Percentiles rank a stretch among this genome's conserved stretches.
Conservation (phyloP, 2,888 invertebrate genomes). For the Drosophila infuscata region DNA sequence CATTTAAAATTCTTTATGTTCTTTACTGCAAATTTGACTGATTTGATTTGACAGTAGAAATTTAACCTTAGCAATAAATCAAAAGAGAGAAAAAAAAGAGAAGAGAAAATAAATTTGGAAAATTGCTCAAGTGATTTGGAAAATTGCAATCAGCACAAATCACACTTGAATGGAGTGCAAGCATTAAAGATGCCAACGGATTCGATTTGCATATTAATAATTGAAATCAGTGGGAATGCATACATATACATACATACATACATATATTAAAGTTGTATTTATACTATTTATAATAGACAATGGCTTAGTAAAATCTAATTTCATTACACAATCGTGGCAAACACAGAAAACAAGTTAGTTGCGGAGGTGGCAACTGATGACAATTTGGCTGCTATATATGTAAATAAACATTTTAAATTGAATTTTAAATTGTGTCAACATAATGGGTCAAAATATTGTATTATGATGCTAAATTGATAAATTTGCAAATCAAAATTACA, state of each 20-base stretch:
- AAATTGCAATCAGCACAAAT: not conserved
- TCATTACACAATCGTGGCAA: conserved; percentile 36
- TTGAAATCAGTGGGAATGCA: conserved; percentile 7
- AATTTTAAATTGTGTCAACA: conserved; percentile 73
- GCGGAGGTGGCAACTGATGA: conserved; percentile 1
- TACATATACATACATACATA: not conserved
- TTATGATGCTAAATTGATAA: conserved; percentile 72
- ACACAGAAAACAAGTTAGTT: conserved; percentile 10
- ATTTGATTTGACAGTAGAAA: not conserved
- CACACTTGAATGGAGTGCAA: not conserved
- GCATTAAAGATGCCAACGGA: not conserved
- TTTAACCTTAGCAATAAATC: not conserved
- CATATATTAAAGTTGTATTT: conserved; percentile 15
- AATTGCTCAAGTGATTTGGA: too few relatives aligned
- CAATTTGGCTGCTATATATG: conserved; percentile 48
- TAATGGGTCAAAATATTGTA: conserved; percentile 62
- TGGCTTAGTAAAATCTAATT: conserved; percentile 50
- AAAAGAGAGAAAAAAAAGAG: too few relatives aligned
- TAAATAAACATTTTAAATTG: conserved; percentile 71
- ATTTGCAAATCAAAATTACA: conserved; percentile 73
- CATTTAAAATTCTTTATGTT: not conserved
- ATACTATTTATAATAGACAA: conserved; percentile 41
- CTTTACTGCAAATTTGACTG: not conserved
- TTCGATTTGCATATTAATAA: conserved; percentile 9
- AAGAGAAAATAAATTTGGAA: too few relatives aligned